Evolutionary conservation across 2,888 invertebrate species (phyloP), one percentile per base, ranked within the genome.

Genomic region (Lathronympha strigana): DNA sequence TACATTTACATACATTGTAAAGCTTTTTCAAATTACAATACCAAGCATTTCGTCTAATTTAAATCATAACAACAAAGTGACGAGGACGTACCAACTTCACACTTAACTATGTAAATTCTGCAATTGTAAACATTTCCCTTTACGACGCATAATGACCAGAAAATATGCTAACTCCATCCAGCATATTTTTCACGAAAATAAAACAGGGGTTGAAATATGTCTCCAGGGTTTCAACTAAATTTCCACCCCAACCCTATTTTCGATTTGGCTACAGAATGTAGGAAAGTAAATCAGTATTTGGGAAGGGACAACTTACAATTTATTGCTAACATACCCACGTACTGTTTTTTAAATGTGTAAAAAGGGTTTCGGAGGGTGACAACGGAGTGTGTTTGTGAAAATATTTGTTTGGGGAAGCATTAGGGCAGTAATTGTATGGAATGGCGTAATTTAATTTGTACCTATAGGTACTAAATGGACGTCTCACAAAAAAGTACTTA

Each of bases 161-260:
- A 77, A 76, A 76, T 77, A 79, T 77, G 74, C 76, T 61, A 73
- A 72, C 73, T 61, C 67, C 71, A 75, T 75, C 71, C 66, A 68
- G 68, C 69, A 70, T 68, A 77, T 79, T 76, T 76, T 76, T 80
- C 75, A 74, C 69, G 66, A 74, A 76, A 77, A 78, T 76, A 78
- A 77, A 76, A 76, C 74, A 73, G 74, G 79, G 80, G 77, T 72
- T 55, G 66, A 71, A 77, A 80, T 77, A 75, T 79, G 73, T 80
- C 83, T 75, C 79, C 47, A 68, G 81, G 80, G 83, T 76, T 76
- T 73, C 69, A 76, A 77, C 76, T 78, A 74, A 80, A 83, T 82
- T 75, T 77, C 78, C 70, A 58, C 72, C 49, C 69, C 76, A 68
- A 73, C 74, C 73, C 66, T 66, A 63, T 50, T 66, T 73, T 76